Evolutionary conservation across 2,888 invertebrate genomes (phyloP), one percentile per base, ranked within the genome.

Genomic region (Torymus texanus): DNA sequence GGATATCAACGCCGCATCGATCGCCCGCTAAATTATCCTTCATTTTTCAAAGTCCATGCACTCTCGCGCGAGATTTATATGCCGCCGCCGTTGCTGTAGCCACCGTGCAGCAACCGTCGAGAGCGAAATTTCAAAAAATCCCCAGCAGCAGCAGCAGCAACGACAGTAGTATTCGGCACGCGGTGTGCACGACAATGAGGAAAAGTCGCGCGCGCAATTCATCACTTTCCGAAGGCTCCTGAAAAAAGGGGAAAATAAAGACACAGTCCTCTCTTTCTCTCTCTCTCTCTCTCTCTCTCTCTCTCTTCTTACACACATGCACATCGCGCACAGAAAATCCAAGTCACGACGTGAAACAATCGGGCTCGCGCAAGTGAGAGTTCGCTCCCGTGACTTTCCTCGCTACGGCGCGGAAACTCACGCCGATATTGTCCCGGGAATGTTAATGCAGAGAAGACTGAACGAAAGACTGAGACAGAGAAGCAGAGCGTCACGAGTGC

Each of bases 331-430:
- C 51, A 16, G 53, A 72, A 21, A 70, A 70, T 58, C 50, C 61
- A 18, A 55, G 73, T 72, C 72, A 72, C 72, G 72, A 72, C 29
- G 53, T 71, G 53, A 72, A 53, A 62, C 72, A 62, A 72, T 72
- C 72, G 59, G 21, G 21, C 21, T 1, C 21, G 16, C 13, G 24
- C 62, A 55, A 73, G 73, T 50, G 73, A 63, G 73, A 65, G 74
- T 65, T 55, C 12, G 63, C 62, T 53, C 41, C 24, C 53, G 58
- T 62, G 50, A 65, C 41, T 65, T 74, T 63, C 56, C 21, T 74
- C 65, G 63, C 56, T 65, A 65, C 74, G 63, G 73, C 74, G 74
- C 74, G 74, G 65, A 74, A 65, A 58, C 50, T 65, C 62, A 24
- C 18, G 59, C 50, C 16, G 56, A 70, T 70, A 70, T 58, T 70